Percentiles rank a stretch among this genome's conserved stretches.
These are phyloP conservation scores for Cliona cf. orientalis DNA, from an alignment of 37 sponge, comb jelly and placozoan species.

Conservation along the genomic window DNA sequence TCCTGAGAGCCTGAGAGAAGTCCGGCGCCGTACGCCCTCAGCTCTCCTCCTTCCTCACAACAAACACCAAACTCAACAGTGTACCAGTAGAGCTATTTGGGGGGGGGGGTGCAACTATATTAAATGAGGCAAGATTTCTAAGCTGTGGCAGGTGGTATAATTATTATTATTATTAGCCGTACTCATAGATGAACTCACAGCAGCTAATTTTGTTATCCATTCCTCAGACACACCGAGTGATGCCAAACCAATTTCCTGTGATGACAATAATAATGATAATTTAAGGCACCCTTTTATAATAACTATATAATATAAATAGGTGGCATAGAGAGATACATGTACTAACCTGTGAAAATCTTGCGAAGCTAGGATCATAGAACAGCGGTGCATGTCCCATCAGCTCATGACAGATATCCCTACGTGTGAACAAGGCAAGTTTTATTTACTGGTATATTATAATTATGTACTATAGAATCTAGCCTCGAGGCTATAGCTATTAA, in stretches of 20 bases:
- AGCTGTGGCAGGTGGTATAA: too few relatives aligned
- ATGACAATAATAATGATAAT: too few relatives aligned
- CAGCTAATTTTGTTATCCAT: constrained; percentile 86
- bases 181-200: constrained; percentile 78
- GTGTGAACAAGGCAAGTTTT: neutral
- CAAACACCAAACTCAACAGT: constrained; percentile 95
- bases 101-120: too few relatives aligned
- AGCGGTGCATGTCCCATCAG: constrained; percentile 95
- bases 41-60: constrained; percentile 61
- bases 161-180: too few relatives aligned
- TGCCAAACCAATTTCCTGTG: constrained; percentile 93
- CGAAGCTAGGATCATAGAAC: constrained; percentile 93
- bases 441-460: neutral
- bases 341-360: constrained; percentile 86
- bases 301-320: neutral
- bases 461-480: neutral
- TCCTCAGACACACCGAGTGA: constrained; percentile 97
- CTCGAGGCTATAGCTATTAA: neutral
- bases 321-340: too few relatives aligned
- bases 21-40: constrained; percentile 94
- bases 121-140: too few relatives aligned
- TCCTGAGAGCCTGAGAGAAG: constrained; percentile 92
- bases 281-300: too few relatives aligned
- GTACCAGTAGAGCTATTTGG: constrained; percentile 91
- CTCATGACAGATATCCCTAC: constrained; percentile 95